A percentile compares a stretch with the other conserved stretches of the same genome.
Conservation (phyloP, 2,888 invertebrate genomes). For the Eupithecia abbreviata region DNA sequence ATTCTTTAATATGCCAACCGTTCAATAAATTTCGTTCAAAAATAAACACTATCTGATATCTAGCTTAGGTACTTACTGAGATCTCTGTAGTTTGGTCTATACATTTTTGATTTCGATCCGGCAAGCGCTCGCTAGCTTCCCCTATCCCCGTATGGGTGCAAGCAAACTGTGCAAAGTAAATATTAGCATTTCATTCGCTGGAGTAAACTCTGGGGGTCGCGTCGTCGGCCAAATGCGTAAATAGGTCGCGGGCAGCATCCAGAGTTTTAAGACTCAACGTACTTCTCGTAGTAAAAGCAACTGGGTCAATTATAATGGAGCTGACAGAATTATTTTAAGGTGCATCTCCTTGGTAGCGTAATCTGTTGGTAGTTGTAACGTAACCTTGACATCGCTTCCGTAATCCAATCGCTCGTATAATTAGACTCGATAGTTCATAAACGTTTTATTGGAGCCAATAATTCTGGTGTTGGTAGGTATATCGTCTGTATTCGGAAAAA, state of each 20-base stretch:
- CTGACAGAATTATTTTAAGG: not conserved
- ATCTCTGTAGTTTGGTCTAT: not conserved
- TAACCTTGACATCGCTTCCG: constrained; percentile 46
- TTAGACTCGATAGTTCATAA: constrained; percentile 32
- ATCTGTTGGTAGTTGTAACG: not conserved
- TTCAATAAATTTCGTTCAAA: not conserved
- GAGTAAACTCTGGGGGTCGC: constrained; percentile 44
- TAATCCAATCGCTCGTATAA: constrained; percentile 29
- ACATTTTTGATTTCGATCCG: constrained; percentile 17
- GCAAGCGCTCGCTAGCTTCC: constrained; percentile 35
- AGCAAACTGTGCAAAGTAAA: constrained; percentile 44
- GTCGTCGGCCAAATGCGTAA: constrained; percentile 52
- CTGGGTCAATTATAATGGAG: not conserved
- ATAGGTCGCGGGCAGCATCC: constrained; percentile 62
- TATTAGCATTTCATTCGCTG: constrained; percentile 59
- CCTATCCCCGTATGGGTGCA: constrained; percentile 36
- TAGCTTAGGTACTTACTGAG: not conserved
- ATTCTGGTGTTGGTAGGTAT: not conserved
- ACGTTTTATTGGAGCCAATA: constrained; percentile 30
- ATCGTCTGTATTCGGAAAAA: not conserved
- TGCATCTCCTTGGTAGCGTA: not conserved
- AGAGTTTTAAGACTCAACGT: constrained; percentile 15
- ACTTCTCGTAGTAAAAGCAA: not conserved
- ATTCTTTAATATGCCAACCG: not conserved
- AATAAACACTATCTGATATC: not conserved